Conservation (phyloP, 2,888 invertebrate genomes). For the Cantharis rufa region DNA sequence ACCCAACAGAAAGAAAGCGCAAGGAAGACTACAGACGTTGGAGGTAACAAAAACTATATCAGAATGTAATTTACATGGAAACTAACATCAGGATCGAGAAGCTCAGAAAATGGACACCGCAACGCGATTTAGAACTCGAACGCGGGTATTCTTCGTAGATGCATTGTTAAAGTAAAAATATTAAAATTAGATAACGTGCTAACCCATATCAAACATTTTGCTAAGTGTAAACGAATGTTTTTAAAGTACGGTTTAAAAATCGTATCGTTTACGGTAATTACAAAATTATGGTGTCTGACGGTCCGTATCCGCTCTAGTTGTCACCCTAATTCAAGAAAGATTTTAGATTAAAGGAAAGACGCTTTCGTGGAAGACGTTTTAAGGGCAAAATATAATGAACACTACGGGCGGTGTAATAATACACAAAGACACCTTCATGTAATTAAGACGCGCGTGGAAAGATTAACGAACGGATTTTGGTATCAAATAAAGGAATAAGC, state of each 20-base stretch:
- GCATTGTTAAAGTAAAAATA: not conserved
- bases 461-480: not conserved
- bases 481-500: not conserved
- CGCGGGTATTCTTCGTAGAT: too few species aligned
- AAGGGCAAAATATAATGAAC: not conserved
- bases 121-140: too few species aligned
- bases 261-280: not conserved
- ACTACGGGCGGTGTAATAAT: not conserved
- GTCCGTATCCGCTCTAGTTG: not conserved
- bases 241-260: not conserved
- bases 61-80: too few species aligned
- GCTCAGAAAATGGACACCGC: too few species aligned
- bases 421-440: not conserved
- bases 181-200: not conserved
- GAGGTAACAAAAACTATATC: too few species aligned
- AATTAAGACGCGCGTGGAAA: not conserved
- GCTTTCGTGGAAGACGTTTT: not conserved
- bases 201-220: not conserved
- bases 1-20: too few species aligned
- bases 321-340: not conserved
- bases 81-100: too few species aligned
- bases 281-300: not conserved
- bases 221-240: not conserved
- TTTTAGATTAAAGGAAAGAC: not conserved
- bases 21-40: too few species aligned